These are phyloP conservation scores for Smithornis capensis DNA, from an alignment of 2,113 vertebrate genomes.

Conservation along the genomic window DNA sequence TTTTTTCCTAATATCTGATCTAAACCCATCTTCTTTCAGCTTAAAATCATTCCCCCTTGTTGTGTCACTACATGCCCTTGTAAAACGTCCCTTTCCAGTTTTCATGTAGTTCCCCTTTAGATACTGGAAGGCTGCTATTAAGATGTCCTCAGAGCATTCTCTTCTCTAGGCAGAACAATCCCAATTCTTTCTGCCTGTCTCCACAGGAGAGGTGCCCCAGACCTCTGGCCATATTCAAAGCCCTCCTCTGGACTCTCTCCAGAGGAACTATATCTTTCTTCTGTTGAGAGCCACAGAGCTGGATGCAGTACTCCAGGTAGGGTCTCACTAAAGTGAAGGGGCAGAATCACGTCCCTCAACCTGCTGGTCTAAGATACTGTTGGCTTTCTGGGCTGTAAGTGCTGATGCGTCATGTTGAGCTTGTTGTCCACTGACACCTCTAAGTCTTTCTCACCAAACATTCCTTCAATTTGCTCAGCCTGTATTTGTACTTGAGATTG, in stretches of 20 bases:
- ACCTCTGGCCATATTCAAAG: background rate
- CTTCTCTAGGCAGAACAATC: background rate
- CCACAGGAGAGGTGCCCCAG: background rate
- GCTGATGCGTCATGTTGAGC: background rate
- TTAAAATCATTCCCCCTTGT: background rate
- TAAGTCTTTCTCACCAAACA: background rate
- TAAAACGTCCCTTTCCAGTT: background rate
- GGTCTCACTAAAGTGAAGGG: background rate
- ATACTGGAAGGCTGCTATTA: background rate
- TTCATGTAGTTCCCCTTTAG: background rate
- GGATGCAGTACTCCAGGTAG: background rate
- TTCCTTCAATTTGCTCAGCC: background rate
- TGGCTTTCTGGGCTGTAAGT: background rate
- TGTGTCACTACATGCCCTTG: too few species aligned
- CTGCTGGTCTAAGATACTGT: background rate
- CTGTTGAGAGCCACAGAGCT: background rate
- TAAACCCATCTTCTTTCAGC: background rate
- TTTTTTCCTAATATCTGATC: background rate
- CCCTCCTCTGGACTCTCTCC: background rate
- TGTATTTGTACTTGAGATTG: background rate
- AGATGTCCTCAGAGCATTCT: fast-evolving
- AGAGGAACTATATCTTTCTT: background rate
- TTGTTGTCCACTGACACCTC: background rate
- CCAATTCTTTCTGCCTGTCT: background rate
- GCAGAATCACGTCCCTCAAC: background rate